A percentile compares a stretch with the other conserved stretches of the same genome.
Evolutionary conservation across 2,797 vertebrate genomes (phyloP).

Genomic region (Echiichthys vipera): DNA sequence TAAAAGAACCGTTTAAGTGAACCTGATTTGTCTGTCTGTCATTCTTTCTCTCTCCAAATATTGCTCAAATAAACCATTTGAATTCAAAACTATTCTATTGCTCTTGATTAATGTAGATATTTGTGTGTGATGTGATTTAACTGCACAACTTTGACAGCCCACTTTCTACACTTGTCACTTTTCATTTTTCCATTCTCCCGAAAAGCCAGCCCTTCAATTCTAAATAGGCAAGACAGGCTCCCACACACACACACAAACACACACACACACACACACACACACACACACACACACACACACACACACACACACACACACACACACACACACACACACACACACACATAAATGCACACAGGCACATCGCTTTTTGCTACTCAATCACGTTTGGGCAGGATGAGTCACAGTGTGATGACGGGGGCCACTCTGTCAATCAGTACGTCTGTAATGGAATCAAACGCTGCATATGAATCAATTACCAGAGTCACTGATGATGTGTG

Average conservation of each 20-base stretch:
- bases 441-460: conserved; percentile 67
- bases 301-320: background rate
- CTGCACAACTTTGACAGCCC: conserved; percentile 36
- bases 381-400: conserved; percentile 66
- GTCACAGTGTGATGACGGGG: conserved; percentile 60
- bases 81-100: conserved; percentile 15
- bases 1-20: background rate
- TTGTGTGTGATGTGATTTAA: conserved; percentile 42
- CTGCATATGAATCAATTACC: conserved; percentile 69
- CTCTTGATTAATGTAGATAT: conserved; percentile 33
- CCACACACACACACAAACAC: conserved; percentile 2
- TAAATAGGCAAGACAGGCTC: background rate
- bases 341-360: conserved; percentile 12
- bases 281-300: conserved; percentile 17
- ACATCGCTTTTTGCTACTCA: conserved; percentile 47
- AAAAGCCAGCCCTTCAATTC: conserved; percentile 47
- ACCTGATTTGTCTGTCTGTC: background rate
- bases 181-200: conserved; percentile 42
- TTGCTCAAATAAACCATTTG: conserved; percentile 4
- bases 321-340: conserved; percentile 2
- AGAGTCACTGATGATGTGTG: conserved; percentile 50
- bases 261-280: conserved; percentile 27
- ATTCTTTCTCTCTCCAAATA: background rate
- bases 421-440: conserved; percentile 67
- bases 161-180: conserved; percentile 61